phyloP scores from a whole-genome alignment of 2,797 vertebrate species.

The Phrynocephalus forsythii region DNA sequence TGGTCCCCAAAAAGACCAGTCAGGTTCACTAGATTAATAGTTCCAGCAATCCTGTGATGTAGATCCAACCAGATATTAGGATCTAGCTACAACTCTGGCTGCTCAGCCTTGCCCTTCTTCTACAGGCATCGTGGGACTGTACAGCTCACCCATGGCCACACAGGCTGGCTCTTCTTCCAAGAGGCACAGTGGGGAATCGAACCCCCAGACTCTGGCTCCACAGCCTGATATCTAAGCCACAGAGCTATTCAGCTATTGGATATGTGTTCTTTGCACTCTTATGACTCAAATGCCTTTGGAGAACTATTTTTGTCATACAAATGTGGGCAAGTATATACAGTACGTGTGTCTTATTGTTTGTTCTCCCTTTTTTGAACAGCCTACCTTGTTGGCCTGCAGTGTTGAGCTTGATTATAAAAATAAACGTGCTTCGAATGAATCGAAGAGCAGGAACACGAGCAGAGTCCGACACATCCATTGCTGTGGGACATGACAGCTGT shows the following conservation, averaged over 20 bases:
- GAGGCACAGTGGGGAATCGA: no score
- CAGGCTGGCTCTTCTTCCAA: no score
- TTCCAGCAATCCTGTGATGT: neutral
- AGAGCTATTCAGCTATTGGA: neutral
- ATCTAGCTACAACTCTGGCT: no score
- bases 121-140: no score
- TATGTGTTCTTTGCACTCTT: neutral
- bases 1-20: neutral
- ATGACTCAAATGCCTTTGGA: neutral
- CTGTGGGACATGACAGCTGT: neutral
- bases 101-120: no score
- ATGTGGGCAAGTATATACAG: no score
- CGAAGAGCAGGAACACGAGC: neutral
- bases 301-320: neutral
- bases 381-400: constrained; percentile 6
- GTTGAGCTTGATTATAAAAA: neutral
- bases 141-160: no score
- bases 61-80: neutral
- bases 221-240: no score
- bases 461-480: constrained; percentile 10
- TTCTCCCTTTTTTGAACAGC: neutral
- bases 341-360: no score
- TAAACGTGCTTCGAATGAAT: neutral
- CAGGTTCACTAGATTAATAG: no score
- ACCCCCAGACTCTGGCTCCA: no score